Evolutionary conservation across 1,140 invertebrate genomes (phyloP).

Genomic region (Aphaenogaster floridana): DNA sequence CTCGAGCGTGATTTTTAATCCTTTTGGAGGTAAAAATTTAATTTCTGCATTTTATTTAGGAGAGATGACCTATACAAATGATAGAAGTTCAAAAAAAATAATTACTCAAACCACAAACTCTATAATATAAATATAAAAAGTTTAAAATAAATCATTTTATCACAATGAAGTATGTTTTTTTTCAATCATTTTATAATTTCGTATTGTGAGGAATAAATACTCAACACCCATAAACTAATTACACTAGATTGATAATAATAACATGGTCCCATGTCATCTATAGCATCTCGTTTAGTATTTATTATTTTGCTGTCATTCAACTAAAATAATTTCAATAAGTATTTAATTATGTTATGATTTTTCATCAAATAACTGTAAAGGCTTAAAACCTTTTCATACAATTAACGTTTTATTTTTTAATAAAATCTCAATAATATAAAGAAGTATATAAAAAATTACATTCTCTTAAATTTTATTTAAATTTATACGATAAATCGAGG

Average conservation of each 20-base stretch:
- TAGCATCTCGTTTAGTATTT: not conserved
- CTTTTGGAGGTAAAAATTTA: constrained; percentile 32
- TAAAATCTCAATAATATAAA: constrained; percentile 2
- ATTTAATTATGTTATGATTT: not conserved
- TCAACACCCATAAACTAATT: not conserved
- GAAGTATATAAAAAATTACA: not conserved
- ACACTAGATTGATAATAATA: not conserved
- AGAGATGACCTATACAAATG: not conserved
- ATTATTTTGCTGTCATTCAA: not conserved
- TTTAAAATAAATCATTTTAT: not conserved
- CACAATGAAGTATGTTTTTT: not conserved
- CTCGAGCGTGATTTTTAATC: constrained; percentile 47
- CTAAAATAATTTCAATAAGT: not conserved
- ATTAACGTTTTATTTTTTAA: not conserved
- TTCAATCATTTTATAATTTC: not conserved
- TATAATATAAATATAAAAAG: not conserved
- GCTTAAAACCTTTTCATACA: not conserved
- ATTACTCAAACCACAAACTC: not conserved
- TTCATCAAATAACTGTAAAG: not conserved
- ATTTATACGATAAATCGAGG: not conserved
- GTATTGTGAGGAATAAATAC: not conserved
- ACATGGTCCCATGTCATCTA: not conserved
- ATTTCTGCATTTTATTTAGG: constrained; percentile 12
- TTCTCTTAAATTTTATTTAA: not conserved
- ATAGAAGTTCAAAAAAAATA: not conserved